Evolutionary conservation across 2,888 invertebrate species (phyloP).

Genomic region (Agelastica alni): DNA sequence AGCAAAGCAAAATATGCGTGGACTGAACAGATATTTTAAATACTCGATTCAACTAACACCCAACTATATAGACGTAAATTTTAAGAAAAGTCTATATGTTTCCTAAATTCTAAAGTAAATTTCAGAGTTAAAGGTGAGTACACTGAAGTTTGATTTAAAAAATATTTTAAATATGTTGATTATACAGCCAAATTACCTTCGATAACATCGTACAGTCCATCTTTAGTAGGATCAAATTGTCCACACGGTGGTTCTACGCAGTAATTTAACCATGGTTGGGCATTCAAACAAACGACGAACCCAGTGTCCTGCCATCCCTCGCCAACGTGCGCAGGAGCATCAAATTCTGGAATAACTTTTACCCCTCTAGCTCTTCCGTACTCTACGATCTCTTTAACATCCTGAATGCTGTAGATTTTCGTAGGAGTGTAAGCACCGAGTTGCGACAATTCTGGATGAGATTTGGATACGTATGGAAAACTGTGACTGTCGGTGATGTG

Average conservation of each 20-base stretch:
- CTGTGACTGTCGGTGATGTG: slow-evolving; percentile 93
- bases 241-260: slow-evolving; percentile 88
- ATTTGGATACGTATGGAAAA: slow-evolving; percentile 82
- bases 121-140: no score
- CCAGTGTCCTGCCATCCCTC: slow-evolving; percentile 80
- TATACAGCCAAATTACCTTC: slow-evolving; percentile 51
- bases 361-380: slow-evolving; percentile 66
- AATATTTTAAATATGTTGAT: not conserved
- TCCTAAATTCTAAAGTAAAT: no score
- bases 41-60: no score
- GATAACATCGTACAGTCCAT: slow-evolving; percentile 69
- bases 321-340: slow-evolving; percentile 88
- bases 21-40: no score
- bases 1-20: no score
- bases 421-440: slow-evolving; percentile 79
- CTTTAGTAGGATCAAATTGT: slow-evolving; percentile 76
- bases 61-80: no score
- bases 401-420: slow-evolving; percentile 65
- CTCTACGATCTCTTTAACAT: slow-evolving; percentile 38
- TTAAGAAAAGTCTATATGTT: no score
- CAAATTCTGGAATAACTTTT: slow-evolving; percentile 88
- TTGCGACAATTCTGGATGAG: slow-evolving; percentile 71
- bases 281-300: slow-evolving; percentile 71
- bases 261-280: slow-evolving; percentile 72
- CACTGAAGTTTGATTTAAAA: not conserved